phyloP scores from a whole-genome alignment of 2,113 vertebrate species.

The Capreolus pygargus region DNA sequence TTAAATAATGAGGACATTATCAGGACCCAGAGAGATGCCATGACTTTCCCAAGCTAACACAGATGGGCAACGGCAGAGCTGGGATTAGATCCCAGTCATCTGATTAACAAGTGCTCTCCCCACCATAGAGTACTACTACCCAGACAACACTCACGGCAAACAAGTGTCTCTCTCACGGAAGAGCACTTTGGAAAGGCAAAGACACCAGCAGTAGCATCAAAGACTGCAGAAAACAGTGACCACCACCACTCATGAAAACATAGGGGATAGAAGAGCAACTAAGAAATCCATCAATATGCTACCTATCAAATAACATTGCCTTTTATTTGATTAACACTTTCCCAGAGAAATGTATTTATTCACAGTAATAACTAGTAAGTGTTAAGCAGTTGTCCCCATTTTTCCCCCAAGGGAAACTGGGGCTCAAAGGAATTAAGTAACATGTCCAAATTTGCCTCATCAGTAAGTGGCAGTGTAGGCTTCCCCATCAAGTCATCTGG shows the following conservation, averaged over 20 bases:
- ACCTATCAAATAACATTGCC: background rate
- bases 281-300: background rate
- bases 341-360: background rate
- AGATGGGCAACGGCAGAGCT: background rate
- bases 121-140: background rate
- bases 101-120: background rate
- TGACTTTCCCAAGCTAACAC: background rate
- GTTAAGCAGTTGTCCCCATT: background rate
- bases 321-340: background rate
- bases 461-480: background rate
- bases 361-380: background rate
- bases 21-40: background rate
- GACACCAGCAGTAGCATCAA: background rate
- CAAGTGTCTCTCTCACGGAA: background rate
- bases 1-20: background rate
- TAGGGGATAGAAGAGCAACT: background rate
- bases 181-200: background rate
- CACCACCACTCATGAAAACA: background rate
- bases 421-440: background rate
- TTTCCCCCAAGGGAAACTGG: background rate
- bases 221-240: background rate
- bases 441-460: background rate
- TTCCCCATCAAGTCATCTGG: background rate
- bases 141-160: background rate
- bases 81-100: background rate